Evolutionary conservation across 2,113 vertebrate species (phyloP), one percentile per base, ranked within the genome.

Genomic region (Mustela lutreola): DNA sequence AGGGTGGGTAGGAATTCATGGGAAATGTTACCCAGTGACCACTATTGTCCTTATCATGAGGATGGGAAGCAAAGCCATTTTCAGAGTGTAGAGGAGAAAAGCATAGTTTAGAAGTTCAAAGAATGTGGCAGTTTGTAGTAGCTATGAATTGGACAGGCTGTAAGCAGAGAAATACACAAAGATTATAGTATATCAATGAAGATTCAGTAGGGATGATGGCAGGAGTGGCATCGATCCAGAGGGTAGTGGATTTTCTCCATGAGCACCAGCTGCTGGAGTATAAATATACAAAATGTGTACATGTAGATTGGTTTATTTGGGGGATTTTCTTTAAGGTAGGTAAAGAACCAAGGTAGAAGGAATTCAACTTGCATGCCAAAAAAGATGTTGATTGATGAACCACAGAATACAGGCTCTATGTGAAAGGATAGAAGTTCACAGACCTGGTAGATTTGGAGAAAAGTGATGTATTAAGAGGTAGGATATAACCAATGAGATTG

Each of bases 341-440:
- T 92, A 92, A 92, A 73, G 65, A 82, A 65, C 28, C 78, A 56
- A 73, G 26, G 56, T 63, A n/a, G 36, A 82, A 96, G 83, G 53
- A 73, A 42, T 87, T 81, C 33, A 33, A 11, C 11, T 42, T 80
- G 22, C 28, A 71, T 73, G 63, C 56, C 39, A 87, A 11, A 48
- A 36, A 36, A 73, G 16, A 22, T 56, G 50, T 45, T 42, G 63
- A 76, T 58, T 31, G 45, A 45, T 58, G 42, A 94, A 33, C 36
- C 1, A 12, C 11, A 89, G 75, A 60, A 24, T 33, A 48, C 15
- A 78, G 82, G 26, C n/a, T 78, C 21, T 50, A 1, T 39, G 24
- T 88, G 75, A 88, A 63, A 33, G n/a, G 56, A 81, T 2, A 11
- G 19, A 87, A 63, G 62, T 87, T 67, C n/a, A 39, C 48, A 79